These are phyloP conservation scores for Malacoctenus gilli DNA, from an alignment of 2,797 vertebrate genomes.

Conservation along the genomic window DNA sequence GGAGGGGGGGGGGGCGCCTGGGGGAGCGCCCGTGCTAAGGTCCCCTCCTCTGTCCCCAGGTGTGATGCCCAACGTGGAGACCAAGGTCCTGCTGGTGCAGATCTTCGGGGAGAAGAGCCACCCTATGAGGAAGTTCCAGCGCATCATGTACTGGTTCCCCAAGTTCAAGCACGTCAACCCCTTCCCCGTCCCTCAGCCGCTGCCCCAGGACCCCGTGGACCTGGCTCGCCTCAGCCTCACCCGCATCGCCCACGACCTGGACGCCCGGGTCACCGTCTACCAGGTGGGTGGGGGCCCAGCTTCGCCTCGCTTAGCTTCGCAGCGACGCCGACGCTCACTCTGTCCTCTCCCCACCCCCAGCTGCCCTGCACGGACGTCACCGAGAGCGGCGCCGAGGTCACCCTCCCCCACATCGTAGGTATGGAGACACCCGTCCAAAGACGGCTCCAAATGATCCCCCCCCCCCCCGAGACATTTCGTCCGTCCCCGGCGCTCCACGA, in stretches of 20 bases:
- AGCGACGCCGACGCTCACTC: neutral
- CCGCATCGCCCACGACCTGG: conserved; percentile 83
- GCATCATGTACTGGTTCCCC: conserved; percentile 90
- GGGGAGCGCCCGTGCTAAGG: too few relatives aligned
- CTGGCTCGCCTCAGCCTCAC: conserved; percentile 82
- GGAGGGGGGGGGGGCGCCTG: too few relatives aligned
- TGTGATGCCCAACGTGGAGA: conserved; percentile 85
- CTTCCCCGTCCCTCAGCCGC: conserved; percentile 80
- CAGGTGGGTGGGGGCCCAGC: too few relatives aligned
- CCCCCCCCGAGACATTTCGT: too few relatives aligned
- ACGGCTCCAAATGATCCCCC: neutral
- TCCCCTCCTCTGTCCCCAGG: conserved; percentile 73
- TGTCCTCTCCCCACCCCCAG: conserved; percentile 55
- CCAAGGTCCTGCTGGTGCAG: conserved; percentile 85
- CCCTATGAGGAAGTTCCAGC: conserved; percentile 87
- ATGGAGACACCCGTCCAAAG: conserved; percentile 17
- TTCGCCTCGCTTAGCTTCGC: too few relatives aligned
- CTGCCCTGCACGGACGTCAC: conserved; percentile 74
- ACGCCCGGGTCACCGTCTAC: conserved; percentile 82
- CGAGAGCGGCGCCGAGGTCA: conserved; percentile 65
- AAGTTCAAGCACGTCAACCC: conserved; percentile 87
- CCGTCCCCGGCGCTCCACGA: too few relatives aligned
- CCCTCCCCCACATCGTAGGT: conserved; percentile 73
- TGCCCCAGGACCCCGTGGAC: conserved; percentile 84
- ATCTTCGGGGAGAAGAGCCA: conserved; percentile 87